Base-by-base conservation (phyloP, 1,140 invertebrate species). In the Halesus radiatus region DNA sequence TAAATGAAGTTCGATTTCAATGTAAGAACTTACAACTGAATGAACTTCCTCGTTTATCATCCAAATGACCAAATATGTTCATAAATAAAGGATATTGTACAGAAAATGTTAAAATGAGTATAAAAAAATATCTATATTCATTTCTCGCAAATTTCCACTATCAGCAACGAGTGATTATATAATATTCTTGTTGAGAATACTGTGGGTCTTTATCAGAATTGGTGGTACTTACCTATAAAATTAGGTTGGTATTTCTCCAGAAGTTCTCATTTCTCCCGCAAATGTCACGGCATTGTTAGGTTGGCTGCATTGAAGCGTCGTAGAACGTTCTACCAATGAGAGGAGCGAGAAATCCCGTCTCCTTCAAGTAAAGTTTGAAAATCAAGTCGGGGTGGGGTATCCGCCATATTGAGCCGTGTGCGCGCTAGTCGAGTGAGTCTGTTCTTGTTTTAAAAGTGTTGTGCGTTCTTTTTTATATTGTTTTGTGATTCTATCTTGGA, bases 351-450 rank as follows among this genome's bases (percentile, higher is more conserved):
- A 32, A 68, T 52, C 74, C 66, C 56, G 70, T 79, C 78, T 74
- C 74, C 68, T 75, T 75, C 78, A 75, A 79, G 50, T 68, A 80
- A 80, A 80, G 79, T 80, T 80, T 80, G 79, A 80, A 79, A 45
- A 70, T 68, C 79, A 72, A 68, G 73, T 76, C 75, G 79, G 79
- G 79, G 79, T 76, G 79, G 79, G 79, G 79, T 80, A 76, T 60
- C 79, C 79, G 79, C 79, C 79, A 80, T 80, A 80, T 80, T 80
- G 79, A 76, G 79, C 74, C 66, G 78, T 80, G 79, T 80, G 79
- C 79, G 79, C 79, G 79, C 73, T 66, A 58, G 73, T 62, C 66
- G 60, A 76, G 79, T 80, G 79, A 80, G 79, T 70, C 79, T 60
- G 79, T 76, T 56, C 73, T 80, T 75, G 70, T 74, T 76, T 60